phyloP scores from a whole-genome alignment of 92 coral and sea anemone genomes.

The Actinostola sp. region DNA sequence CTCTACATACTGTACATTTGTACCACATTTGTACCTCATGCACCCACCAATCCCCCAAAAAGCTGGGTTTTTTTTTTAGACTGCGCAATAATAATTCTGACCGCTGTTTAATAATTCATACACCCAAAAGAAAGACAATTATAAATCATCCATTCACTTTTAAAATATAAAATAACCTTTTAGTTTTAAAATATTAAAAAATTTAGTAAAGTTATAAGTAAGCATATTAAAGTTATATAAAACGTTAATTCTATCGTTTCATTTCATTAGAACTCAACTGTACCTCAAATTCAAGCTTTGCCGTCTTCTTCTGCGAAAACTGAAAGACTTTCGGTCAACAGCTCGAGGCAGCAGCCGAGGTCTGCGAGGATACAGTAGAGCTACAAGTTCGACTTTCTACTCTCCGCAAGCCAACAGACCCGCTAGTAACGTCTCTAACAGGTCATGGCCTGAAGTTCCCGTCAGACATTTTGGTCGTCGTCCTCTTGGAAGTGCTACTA shows the following conservation, averaged over 20 bases:
- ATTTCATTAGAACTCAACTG: slow-evolving; percentile 69
- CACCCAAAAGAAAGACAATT: no score
- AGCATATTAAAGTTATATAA: no score
- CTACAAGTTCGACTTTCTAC: slow-evolving; percentile 63
- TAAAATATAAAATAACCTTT: no score
- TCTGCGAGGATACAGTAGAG: slow-evolving; percentile 91
- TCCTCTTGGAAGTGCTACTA: slow-evolving; percentile 94
- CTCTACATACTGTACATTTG: no score
- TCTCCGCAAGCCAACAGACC: slow-evolving; percentile 73
- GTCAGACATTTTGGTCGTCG: slow-evolving; percentile 80
- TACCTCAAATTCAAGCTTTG: slow-evolving; percentile 92
- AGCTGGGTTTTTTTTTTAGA: no score
- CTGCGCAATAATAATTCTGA: no score
- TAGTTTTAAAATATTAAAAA: no score
- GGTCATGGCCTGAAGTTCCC: slow-evolving; percentile 91
- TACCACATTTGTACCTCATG: no score
- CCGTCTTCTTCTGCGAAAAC: slow-evolving; percentile 80
- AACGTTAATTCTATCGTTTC: neutral
- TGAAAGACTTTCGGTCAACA: slow-evolving; percentile 74
- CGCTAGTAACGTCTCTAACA: slow-evolving; percentile 69
- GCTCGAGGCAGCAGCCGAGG: slow-evolving; percentile 87
- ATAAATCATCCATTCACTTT: no score
- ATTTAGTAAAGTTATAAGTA: no score
- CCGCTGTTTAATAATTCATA: no score
- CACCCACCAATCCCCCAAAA: no score